Base-by-base conservation (phyloP, 2,888 invertebrate genomes). In the Trachelus stipa region DNA sequence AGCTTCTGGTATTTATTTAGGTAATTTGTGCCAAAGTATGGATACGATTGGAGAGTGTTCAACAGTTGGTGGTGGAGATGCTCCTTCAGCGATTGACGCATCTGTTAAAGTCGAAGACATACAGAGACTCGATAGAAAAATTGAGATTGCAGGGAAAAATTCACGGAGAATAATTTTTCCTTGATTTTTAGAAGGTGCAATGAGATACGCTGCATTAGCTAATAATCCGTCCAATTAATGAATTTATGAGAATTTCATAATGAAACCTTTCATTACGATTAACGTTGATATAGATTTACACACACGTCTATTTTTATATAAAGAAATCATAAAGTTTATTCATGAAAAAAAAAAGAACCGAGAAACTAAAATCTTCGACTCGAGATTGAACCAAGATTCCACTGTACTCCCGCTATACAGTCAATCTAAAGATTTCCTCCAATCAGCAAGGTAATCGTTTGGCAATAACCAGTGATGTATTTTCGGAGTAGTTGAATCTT, bases 11-110 rank as follows among this genome's bases (percentile, higher is more conserved):
- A 68, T 80, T 73, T 81, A 79, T 76, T 68, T 82, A 23, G 69
- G 68, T 31, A 74, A 56, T 56, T 23, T 56, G 23, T 56, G 56
- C 56, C 56, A 56, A 23, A 56, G 56, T 56, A 56, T 56, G 56
- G 56, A 56, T 23, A 74, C 79, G 78, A 76, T 35, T 15, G 84
- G 81, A 3, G 85, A 86, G 40, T 86, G 81, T 77, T 89, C 88
- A 4, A 78, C 81, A 12, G 83, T 81, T 11, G 88, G 86, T 1
- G 88, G 87, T 34, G 89, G 89, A 12, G 88, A 89, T 74, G 88
- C 87, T 30, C 87, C 88, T 1, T 86, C 87, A 9, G 73, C 83
- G 15, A 81, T 87, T 9, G 81, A 83, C 69, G 83, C 84, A 15
- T 83, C 87, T 12, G 84, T 83, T 34, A 81, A 83, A 74, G 75